phyloP scores from a whole-genome alignment of 2,888 invertebrate genomes.

The Xanthorhoe designata region DNA sequence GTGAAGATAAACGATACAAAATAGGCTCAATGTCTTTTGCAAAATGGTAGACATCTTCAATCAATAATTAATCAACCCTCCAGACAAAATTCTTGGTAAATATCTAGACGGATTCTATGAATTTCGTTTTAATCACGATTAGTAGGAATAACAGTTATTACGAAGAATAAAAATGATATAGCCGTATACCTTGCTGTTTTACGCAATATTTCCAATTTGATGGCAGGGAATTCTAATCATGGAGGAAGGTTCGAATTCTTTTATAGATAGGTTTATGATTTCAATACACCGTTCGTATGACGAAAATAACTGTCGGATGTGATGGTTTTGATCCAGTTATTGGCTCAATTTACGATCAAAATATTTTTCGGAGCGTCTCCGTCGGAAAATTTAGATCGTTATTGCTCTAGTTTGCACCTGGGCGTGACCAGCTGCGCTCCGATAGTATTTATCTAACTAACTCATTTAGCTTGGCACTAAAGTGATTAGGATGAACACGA shows the following conservation, averaged over 20 bases:
- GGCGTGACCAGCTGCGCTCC: constrained; percentile 31
- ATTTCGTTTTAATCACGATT: background rate
- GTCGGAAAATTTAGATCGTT: constrained; percentile 51
- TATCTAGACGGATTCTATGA: background rate
- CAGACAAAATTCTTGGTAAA: background rate
- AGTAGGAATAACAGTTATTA: background rate
- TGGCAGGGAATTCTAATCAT: background rate
- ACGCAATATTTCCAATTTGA: constrained; percentile 2
- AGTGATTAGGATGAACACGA: background rate
- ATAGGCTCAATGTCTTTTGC: background rate
- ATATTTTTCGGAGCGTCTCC: constrained; percentile 39
- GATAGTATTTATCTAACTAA: constrained; percentile 2
- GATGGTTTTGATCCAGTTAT: constrained; percentile 36
- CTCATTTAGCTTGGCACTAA: constrained; percentile 19
- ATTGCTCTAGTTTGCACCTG: constrained; percentile 33
- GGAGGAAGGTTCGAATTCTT: background rate
- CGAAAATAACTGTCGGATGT: constrained; percentile 34
- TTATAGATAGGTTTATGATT: constrained; percentile 18
- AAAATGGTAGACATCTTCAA: background rate
- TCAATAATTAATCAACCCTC: background rate
- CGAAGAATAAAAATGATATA: background rate
- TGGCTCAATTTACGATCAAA: constrained; percentile 46
- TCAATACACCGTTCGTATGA: constrained; percentile 13
- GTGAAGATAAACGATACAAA: background rate
- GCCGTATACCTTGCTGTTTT: background rate